phyloP scores from a whole-genome alignment of 2,113 vertebrate species.

The Blennius ocellaris region DNA sequence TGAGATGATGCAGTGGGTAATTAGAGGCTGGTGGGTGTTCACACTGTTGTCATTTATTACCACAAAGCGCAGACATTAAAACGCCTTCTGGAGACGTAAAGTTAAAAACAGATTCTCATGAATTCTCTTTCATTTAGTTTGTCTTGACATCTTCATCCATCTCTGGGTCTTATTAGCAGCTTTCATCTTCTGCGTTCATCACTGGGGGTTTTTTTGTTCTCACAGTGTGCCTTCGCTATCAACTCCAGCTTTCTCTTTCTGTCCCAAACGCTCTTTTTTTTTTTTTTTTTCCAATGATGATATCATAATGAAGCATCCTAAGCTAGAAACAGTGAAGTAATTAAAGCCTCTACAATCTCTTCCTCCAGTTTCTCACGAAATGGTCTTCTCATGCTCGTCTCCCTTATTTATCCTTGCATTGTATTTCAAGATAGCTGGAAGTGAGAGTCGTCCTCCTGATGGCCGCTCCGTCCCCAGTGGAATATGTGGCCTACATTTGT shows the following conservation, averaged over 20 bases:
- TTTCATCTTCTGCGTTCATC: slow-evolving; percentile 1
- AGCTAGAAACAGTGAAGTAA: slow-evolving; percentile 56
- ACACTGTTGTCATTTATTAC: slow-evolving; percentile 12
- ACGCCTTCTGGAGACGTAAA: slow-evolving; percentile 14
- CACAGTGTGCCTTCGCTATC: slow-evolving; percentile 11
- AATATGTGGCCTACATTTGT: slow-evolving; percentile 81
- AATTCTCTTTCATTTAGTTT: slow-evolving; percentile 10
- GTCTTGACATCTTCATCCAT: slow-evolving; percentile 6
- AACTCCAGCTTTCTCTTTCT: slow-evolving; percentile 25
- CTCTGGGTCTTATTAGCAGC: slow-evolving; percentile 9
- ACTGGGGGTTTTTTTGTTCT: neutral
- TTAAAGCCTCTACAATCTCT: slow-evolving; percentile 56
- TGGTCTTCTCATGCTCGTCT: slow-evolving; percentile 14
- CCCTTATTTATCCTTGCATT: slow-evolving; percentile 55
- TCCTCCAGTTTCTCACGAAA: slow-evolving; percentile 39
- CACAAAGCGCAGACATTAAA: neutral
- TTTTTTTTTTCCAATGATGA: slow-evolving; percentile 19
- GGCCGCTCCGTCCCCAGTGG: slow-evolving; percentile 65
- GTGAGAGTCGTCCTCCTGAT: slow-evolving; percentile 64
- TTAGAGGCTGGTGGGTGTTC: slow-evolving; percentile 38
- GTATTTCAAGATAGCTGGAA: slow-evolving; percentile 61
- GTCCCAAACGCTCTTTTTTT: slow-evolving; percentile 12
- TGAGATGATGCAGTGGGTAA: slow-evolving; percentile 52
- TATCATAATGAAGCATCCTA: slow-evolving; percentile 49
- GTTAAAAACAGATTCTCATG: neutral